Base-by-base conservation (phyloP, 2,888 invertebrate species). In the Cosmorhoe ocellata region DNA sequence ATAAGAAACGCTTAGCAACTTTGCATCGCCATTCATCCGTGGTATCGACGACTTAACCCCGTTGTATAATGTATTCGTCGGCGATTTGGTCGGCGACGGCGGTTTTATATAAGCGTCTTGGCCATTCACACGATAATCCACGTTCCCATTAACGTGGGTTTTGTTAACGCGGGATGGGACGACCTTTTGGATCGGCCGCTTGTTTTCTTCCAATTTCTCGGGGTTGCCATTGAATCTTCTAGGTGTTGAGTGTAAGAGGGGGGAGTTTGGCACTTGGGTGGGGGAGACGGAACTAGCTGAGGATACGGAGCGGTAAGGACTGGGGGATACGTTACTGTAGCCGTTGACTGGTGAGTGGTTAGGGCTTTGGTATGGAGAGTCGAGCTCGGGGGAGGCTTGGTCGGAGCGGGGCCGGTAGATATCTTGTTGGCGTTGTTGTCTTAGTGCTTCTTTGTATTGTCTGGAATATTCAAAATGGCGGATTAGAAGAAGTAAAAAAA, bases 391-490 rank as follows among this genome's bases (percentile, higher is more conserved):
- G 13, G 92, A 91, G 34, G 90, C 84, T 39, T 90, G 90, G 62
- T 92, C 92, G 63, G 93, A 91, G 53, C 93, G 92, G 66, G 93
- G 92, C 61, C 94, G 91, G 81, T 96, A 96, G 52, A 96, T 93
- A 76, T 96, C 96, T 83, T 94, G 95, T 58, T 94, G 95, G 65
- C 97, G 92, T 81, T 97, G 97, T 70, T 95, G 95, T 81, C 95
- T 94, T 76, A 96, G 83, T 51, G 96, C 96, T 92, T 97, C 97
- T 91, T 97, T 97, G 90, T 96, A 97, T 91, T 97, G 96, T 85
- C 96, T 93, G 87, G 4, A 89, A 91, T 12, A 9, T 49, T 39
- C 28, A 7, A 55, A 46, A 22, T 33, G 0, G 3, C n/a, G 1
- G 14, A 32, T 61, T 53, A 58, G 36, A 18, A 36, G n/a, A n/a